Evolutionary conservation across 1,140 invertebrate genomes (phyloP), one percentile per base, ranked within the genome.

Genomic region (Oedothorax gibbosus): DNA sequence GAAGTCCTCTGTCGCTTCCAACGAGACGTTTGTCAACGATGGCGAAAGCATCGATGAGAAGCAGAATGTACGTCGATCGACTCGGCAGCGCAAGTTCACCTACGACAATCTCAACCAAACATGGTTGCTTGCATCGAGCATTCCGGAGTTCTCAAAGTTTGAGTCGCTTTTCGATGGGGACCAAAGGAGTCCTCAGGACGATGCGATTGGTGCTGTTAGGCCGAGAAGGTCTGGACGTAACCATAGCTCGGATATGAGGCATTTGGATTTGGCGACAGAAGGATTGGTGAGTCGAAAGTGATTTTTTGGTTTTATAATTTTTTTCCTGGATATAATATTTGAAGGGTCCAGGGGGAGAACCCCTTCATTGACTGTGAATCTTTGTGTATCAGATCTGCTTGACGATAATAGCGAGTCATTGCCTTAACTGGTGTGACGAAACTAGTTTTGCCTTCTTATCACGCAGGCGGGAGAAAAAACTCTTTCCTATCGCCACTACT

Each of bases 41-140:
- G 57, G 50, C 18, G 66, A 72, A 11, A 64, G 21, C 15, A 60
- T 72, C 11, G 85, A 79, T 12, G 77, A 86, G 11, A 80, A 79
- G 60, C 76, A 79, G 18, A 80, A 79, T 71, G 85, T 93, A 53
- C 90, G 93, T 18, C 91, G 93, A 64, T 93, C 92, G 87, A 93
- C 91, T 78, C 90, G 93, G 83, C 91, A 92, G 86, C 91, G 91
- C 88, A 92, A 92, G 88, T 89, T 92, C 68, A 90, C 91, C n/a
- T 89, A 88, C 80, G 85, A 88, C 54, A 88, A 87, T 18, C 87
- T 88, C 65, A 87, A 88, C 82, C 86, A 88, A 57, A 88, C 87
- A 56, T 86, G 81, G 80, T 68, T 83, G 11, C 62, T 87, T 18
- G 75, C 84, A 11, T 66, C 76, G 49, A 82, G 77, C 54, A 82